Percentiles rank a stretch among this genome's conserved stretches.
These are phyloP conservation scores for Aphelenchoides avenae DNA, from an alignment of 1,140 invertebrate genomes.

Conservation along the genomic window DNA sequence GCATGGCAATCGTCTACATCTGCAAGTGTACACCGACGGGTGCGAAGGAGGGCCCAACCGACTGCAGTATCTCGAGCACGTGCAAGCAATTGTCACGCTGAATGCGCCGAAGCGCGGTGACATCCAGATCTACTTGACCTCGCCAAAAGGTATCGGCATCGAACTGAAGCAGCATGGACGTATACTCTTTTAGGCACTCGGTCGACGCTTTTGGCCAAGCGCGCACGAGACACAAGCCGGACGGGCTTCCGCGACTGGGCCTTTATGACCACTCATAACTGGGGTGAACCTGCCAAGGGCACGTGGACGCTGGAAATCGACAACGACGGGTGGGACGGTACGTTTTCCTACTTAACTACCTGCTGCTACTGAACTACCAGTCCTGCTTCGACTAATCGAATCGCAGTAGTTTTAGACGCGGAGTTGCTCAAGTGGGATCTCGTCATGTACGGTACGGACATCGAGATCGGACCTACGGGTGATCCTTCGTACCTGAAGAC, in stretches of 20 bases:
- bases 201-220: constrained; percentile 75
- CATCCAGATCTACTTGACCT: constrained; percentile 79
- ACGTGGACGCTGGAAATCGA: constrained; percentile 50
- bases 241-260: constrained; percentile 73
- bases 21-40: constrained; percentile 44
- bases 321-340: constrained; percentile 46
- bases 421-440: constrained; percentile 48
- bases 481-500: constrained; percentile 19
- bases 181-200: constrained; percentile 52
- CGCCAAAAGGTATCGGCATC: constrained; percentile 73
- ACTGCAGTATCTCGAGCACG: constrained; percentile 89
- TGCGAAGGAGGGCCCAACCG: constrained; percentile 68
- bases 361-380: not conserved
- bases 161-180: not conserved
- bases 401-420: constrained; percentile 28
- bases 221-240: constrained; percentile 77
- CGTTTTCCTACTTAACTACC: no score
- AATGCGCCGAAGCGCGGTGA: constrained; percentile 75
- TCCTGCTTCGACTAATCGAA: not conserved
- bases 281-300: constrained; percentile 45
- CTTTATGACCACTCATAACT: constrained; percentile 64
- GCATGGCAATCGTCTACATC: constrained; percentile 42
- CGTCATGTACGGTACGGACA: constrained; percentile 39
- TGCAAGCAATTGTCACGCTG: constrained; percentile 74
- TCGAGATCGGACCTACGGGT: constrained; percentile 26